Base-by-base conservation (phyloP, 2,113 vertebrate species). In the Percopsis transmontana region DNA sequence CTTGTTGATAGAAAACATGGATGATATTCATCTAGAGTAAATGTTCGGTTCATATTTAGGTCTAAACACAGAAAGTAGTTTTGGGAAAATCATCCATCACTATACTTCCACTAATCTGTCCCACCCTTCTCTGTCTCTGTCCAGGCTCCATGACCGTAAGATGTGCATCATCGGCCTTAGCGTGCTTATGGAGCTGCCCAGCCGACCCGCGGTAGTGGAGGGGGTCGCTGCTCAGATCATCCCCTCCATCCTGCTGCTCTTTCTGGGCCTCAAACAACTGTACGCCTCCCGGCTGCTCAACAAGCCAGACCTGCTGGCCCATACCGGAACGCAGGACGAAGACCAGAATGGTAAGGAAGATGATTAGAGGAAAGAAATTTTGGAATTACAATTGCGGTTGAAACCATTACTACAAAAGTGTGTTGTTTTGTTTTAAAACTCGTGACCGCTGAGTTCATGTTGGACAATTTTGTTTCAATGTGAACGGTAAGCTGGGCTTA, bases 111-210 rank as follows among this genome's bases (percentile, higher is more conserved):
- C 14, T 45, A 27, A 15, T 39, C 42, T 18, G 16, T 16, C 3
- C 18, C 21, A n/a, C 7, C 21, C 39, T 3, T 19, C 21, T 39
- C 11, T 16, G 58, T 8, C 45, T 0, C 56, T n/a, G 27, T 0
- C 2, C 83, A 99, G 97, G 57, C 93, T 97, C 57, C 97, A 99
- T 9, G 97, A 99, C 84, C 93, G 97, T 52, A 99, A 99, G 89
- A 95, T 98, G 92, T 99, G 97, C 78, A 96, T 99, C 87, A 96
- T 99, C 40, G 97, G 97, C 51, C 89, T 99, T 66, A 98, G 96
- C 41, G 93, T 98, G 68, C 89, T 99, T 58, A 92, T 99, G 92
- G 95, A 97, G 70, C 88, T 99, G 50, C 95, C 96, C 3, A 92
- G 88, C 56, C 90, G 96, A 38, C 96, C 96, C 0, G 91, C 92